Base-by-base conservation (phyloP, 2,797 vertebrate species). In the Gymnodraco acuticeps region DNA sequence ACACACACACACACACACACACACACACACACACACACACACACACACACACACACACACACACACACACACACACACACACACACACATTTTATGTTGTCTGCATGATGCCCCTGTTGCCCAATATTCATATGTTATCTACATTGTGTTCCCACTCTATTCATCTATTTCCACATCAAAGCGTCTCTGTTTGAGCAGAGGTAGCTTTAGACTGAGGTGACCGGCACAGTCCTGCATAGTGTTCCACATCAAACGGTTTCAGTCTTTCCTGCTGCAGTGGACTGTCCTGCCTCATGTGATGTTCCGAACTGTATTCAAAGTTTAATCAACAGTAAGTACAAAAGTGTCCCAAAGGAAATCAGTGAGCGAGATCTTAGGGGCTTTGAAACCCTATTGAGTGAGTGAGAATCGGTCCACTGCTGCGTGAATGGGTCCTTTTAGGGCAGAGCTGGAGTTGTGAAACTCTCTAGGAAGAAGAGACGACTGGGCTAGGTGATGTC, bases 261-360 rank as follows among this genome's bases (percentile, higher is more conserved):
- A 63, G 42, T 48, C 31, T 4, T 56, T 70, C 15, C 77, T 67
- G 71, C 73, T 74, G 9, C 56, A 58, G 31, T 59, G 70, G 52
- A 61, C 64, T 41, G 14, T 58, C 64, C 5, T 2, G 27, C 54
- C 46, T 45, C 16, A 67, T 10, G 43, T 0, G 62, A 75, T 7
- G 48, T 67, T 27, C 17, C 63, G 58, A 59, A 68, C 27, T 63
- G 48, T 54, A 66, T 60, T 55, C 47, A 73, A 74, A 19, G 16
- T 71, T 76, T 53, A 84, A 80, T 75, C 77, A 80, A 71, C 51
- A 11, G 51, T 59, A 72, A 69, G 73, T 75, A 47, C 58, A 68
- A 66, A 71, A 12, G 56, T 38, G 43, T 76, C 51, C 31, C 46
- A 53, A 5, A 50, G 27, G 45, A 64, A 51, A 69, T 48, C 59